Conservation (phyloP, 2,113 vertebrate species). For the Calcarius ornatus region DNA sequence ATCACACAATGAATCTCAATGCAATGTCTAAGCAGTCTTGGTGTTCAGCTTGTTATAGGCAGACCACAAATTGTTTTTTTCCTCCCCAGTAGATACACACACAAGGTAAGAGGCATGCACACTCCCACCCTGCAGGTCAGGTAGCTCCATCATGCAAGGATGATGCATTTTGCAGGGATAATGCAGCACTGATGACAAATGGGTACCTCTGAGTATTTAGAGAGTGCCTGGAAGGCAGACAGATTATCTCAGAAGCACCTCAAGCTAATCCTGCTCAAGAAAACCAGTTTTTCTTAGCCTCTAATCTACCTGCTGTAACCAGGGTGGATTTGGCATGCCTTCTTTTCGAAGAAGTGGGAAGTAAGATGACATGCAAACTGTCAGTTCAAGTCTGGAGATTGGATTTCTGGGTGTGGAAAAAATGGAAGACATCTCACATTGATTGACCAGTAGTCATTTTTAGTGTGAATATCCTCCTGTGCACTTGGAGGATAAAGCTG, state of each 20-base stretch:
- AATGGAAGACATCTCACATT: not conserved
- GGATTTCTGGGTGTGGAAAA: not conserved
- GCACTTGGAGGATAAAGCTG: not conserved
- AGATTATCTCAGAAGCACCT: conserved; percentile 50
- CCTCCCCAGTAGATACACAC: not conserved
- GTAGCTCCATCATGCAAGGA: not conserved
- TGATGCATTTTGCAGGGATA: conserved; percentile 37
- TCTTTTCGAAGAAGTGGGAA: not conserved
- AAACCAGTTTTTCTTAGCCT: conserved; percentile 50
- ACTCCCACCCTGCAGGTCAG: not conserved
- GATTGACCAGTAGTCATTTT: not conserved
- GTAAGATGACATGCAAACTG: not conserved
- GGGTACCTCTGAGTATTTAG: conserved; percentile 30
- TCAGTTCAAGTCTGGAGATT: not conserved
- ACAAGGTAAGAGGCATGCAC: not conserved
- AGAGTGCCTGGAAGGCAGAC: conserved; percentile 48
- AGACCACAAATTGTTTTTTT: not conserved
- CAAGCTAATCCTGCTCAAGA: conserved; percentile 37
- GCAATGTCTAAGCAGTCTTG: not conserved
- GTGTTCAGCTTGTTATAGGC: not conserved
- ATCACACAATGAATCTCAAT: not conserved
- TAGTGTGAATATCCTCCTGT: not conserved
- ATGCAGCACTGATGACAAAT: conserved; percentile 43
- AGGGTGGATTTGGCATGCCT: conserved; percentile 1
- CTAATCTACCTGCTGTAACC: conserved; percentile 34